These are phyloP conservation scores for Drosophila hamatofila DNA, from an alignment of 2,888 invertebrate species.

Conservation along the genomic window DNA sequence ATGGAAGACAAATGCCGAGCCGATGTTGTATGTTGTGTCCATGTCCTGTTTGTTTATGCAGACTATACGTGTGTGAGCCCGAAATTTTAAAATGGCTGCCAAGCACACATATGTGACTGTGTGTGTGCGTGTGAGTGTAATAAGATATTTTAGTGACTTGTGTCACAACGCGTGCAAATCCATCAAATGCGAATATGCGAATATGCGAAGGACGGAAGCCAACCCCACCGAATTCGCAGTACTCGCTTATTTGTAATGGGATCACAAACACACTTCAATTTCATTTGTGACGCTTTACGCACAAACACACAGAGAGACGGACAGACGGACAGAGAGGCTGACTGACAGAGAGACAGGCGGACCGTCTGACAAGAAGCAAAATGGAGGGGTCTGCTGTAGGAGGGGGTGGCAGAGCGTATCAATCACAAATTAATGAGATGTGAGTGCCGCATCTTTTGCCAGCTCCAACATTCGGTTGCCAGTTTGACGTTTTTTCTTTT, in stretches of 20 bases:
- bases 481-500: constrained; percentile 44
- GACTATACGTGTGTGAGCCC: constrained; percentile 60
- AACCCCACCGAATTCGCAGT: constrained; percentile 29
- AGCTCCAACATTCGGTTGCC: constrained; percentile 65
- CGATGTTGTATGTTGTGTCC: constrained; percentile 38
- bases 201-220: constrained; percentile 21
- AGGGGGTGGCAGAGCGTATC: constrained; percentile 63
- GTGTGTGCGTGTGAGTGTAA: constrained; percentile 65
- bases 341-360: neutral
- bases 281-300: constrained; percentile 82
- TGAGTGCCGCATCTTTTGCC: constrained; percentile 78
- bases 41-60: constrained; percentile 76
- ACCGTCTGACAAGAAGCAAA: neutral
- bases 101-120: constrained; percentile 22
- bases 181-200: constrained; percentile 79
- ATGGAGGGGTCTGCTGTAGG: neutral
- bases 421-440: constrained; percentile 85
- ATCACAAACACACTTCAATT: constrained; percentile 82
- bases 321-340: neutral
- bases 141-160: constrained; percentile 84
- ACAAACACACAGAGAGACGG: constrained; percentile 68
- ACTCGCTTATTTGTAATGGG: constrained; percentile 81
- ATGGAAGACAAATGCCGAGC: constrained; percentile 71
- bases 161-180: constrained; percentile 83
- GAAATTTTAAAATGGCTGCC: constrained; percentile 74